Conservation (phyloP, 2,888 invertebrate genomes). For the Hesperia comma region DNA sequence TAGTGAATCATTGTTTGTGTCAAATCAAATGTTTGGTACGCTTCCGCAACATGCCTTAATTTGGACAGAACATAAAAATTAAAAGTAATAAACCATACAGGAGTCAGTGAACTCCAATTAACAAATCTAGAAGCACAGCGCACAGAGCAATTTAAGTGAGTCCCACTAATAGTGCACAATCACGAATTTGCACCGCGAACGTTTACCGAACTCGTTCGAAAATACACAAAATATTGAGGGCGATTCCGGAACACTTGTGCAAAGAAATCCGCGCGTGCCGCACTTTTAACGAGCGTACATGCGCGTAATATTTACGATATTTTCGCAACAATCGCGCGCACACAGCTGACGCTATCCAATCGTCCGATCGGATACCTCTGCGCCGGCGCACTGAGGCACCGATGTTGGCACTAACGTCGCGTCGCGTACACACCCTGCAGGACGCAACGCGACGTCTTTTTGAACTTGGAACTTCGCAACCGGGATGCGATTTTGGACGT, state of each 20-base stretch:
- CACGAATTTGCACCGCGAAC: conserved; percentile 45
- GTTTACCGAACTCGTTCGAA: conserved; percentile 34
- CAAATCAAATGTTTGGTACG: conserved; percentile 24
- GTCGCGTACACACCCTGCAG: conserved; percentile 46
- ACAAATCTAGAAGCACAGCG: conserved; percentile 48
- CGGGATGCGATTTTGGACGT: conserved; percentile 64
- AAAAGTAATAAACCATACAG: conserved; percentile 30
- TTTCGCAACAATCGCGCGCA: conserved; percentile 58
- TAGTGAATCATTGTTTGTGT: conserved; percentile 38
- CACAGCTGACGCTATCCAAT: conserved; percentile 52
- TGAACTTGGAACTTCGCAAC: conserved; percentile 64
- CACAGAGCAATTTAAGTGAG: conserved; percentile 49
- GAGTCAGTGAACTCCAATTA: conserved; percentile 57
- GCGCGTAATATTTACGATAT: conserved; percentile 48
- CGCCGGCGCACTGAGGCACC: conserved; percentile 65
- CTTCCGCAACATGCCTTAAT: conserved; percentile 17
- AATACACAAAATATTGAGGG: conserved; percentile 42
- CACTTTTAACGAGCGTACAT: conserved; percentile 44
- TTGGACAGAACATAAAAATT: conserved; percentile 5
- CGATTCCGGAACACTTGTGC: conserved; percentile 48
- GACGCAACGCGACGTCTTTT: conserved; percentile 54
- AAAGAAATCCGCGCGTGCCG: conserved; percentile 43
- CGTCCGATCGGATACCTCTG: conserved; percentile 73
- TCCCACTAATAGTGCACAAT: conserved; percentile 51
- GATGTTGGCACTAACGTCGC: neutral